A percentile compares a stretch with the other conserved stretches of the same genome.
Evolutionary conservation across 2,113 vertebrate genomes (phyloP).

Genomic region (Ictidomys tridecemlineatus): DNA sequence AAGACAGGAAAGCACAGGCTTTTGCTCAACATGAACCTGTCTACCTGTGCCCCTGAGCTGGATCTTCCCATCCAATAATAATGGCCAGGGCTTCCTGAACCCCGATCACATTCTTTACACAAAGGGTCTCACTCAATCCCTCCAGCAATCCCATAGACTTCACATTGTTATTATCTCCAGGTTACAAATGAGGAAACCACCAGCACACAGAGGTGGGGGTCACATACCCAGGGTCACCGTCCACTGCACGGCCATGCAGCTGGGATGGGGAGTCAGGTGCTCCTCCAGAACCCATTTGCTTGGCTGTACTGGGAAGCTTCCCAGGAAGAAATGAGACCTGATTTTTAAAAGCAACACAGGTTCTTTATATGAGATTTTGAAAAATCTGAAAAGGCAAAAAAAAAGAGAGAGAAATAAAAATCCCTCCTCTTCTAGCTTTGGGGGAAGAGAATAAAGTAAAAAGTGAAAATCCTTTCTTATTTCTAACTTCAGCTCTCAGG

Average conservation of each 20-base stretch:
- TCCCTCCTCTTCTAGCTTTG: neutral
- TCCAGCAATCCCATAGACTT: neutral
- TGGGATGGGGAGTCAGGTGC: neutral
- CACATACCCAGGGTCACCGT: accelerated
- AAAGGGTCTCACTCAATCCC: neutral
- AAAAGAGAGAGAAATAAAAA: neutral
- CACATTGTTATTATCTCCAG: neutral
- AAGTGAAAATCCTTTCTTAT: neutral
- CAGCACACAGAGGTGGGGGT: neutral
- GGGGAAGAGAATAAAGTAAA: neutral
- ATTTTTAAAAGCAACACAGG: neutral
- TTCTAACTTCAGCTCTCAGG: slow-evolving; percentile 31
- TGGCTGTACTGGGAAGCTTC: neutral
- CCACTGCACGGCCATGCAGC: neutral
- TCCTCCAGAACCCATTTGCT: neutral
- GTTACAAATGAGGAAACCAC: neutral
- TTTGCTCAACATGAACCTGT: neutral
- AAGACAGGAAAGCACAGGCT: neutral
- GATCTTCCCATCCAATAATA: neutral
- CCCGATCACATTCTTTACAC: neutral
- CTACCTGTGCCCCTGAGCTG: neutral
- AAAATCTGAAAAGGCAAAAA: neutral
- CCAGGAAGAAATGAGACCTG: slow-evolving; percentile 6
- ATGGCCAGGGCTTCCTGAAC: neutral
- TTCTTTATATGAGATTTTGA: neutral